These are phyloP conservation scores for Lithophane socia DNA, from an alignment of 2,888 invertebrate species.

Conservation along the genomic window DNA sequence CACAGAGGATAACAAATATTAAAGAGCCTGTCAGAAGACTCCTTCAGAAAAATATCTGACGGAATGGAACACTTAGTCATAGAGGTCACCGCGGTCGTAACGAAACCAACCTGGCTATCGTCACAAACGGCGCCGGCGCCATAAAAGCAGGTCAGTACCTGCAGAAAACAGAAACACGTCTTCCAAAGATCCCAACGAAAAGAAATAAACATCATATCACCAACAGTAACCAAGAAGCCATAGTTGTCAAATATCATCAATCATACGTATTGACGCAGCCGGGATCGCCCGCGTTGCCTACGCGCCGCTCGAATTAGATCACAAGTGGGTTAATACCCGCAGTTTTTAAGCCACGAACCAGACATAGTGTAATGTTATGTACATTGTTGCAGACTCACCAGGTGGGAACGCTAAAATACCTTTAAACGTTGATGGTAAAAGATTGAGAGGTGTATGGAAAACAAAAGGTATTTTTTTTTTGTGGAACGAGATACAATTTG, in stretches of 20 bases:
- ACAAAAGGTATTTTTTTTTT: constrained; percentile 20
- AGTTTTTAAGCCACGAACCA: constrained; percentile 66
- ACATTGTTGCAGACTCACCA: constrained; percentile 64
- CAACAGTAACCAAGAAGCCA: constrained; percentile 32
- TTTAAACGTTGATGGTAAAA: constrained; percentile 19
- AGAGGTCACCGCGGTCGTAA: neutral
- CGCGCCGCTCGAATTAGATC: constrained; percentile 75
- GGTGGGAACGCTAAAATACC: constrained; percentile 40
- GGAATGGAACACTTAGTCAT: neutral
- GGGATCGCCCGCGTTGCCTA: constrained; percentile 65
- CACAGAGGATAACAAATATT: neutral
- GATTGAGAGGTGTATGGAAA: neutral
- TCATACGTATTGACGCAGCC: constrained; percentile 54
- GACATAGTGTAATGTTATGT: constrained; percentile 68
- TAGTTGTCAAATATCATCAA: constrained; percentile 66
- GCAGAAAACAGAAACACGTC: neutral
- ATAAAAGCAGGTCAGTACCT: constrained; percentile 4
- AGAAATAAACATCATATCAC: constrained; percentile 43
- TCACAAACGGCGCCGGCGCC: neutral
- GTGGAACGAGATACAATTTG: constrained; percentile 3
- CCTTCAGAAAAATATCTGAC: neutral
- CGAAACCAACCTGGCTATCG: neutral
- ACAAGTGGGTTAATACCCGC: constrained; percentile 82
- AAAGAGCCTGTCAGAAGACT: neutral
- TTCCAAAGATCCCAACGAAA: constrained; percentile 14